Percentiles rank a stretch among this genome's conserved stretches.
Evolutionary conservation across 2,888 invertebrate genomes (phyloP).

Genomic region (Cylloceria caligata): DNA sequence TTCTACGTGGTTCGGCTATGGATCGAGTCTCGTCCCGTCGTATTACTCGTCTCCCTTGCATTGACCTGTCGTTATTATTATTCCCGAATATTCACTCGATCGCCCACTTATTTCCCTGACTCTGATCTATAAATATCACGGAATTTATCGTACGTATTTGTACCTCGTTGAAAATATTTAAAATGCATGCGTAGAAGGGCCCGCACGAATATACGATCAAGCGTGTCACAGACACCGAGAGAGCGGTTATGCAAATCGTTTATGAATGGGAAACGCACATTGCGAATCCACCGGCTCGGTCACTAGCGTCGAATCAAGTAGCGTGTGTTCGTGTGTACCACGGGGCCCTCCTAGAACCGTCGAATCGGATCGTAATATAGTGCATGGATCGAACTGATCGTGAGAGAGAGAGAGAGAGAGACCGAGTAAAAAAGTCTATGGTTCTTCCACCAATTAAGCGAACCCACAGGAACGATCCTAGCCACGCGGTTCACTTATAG

Average conservation of each 20-base stretch:
- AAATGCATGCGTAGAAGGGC: slow-evolving; percentile 1
- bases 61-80: not conserved
- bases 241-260: slow-evolving; percentile 68
- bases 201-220: slow-evolving; percentile 1
- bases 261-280: slow-evolving; percentile 63
- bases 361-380: slow-evolving; percentile 33
- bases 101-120: slow-evolving; percentile 6
- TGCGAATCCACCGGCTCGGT: slow-evolving; percentile 35
- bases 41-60: too few species aligned
- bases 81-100: not conserved
- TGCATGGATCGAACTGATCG: slow-evolving; percentile 12
- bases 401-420: slow-evolving; percentile 14
- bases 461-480: too few species aligned
- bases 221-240: slow-evolving; percentile 17
- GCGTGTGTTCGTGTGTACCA: slow-evolving; percentile 9
- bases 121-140: slow-evolving; percentile 19
- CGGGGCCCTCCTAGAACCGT: slow-evolving; percentile 31
- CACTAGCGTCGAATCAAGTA: slow-evolving; percentile 60
- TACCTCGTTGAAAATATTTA: slow-evolving; percentile 10
- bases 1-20: too few species aligned
- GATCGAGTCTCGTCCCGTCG: too few species aligned
- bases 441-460: too few species aligned
- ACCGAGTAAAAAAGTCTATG: too few species aligned
- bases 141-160: slow-evolving; percentile 22
- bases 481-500: too few species aligned